Evolutionary conservation across 2,113 vertebrate genomes (phyloP), one percentile per base, ranked within the genome.

Genomic region (Epinephelus fuscoguttatus): DNA sequence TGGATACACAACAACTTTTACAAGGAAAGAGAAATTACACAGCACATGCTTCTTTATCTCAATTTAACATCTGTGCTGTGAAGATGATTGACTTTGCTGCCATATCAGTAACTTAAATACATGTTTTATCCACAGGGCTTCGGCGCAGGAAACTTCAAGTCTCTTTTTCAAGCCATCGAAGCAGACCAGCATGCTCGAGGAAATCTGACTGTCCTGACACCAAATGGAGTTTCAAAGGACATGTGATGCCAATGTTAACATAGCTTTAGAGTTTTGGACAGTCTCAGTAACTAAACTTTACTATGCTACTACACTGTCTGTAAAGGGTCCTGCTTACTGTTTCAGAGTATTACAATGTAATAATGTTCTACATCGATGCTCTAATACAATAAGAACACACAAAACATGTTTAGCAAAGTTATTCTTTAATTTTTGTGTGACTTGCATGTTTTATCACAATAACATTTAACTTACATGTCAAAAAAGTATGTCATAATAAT

Each of bases 71-170:
- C 18, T 68, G 21, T 23, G 15, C 2, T 37, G 19, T 18, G 0
- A 42, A 40, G 0, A 17, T 14, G 23, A 23, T 30, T 30, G 2
- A 6, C 3, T 25, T 62, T 50, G 19, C 23, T 77, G 49, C 25
- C 4, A 19, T 7, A 17, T 18, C 6, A 69, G 1, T 52, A 12
- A 33, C 37, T 50, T 61, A 12, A 49, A 66, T 30, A 25, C 1
- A 40, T 30, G 17, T 30, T 73, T 60, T 82, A 72, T 53, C 77
- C 6, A 0, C 89, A 99, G 98, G 98, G 98, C 25, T 99, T 99
- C 0, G 98, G 98, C 0, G 98, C 97, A 0, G 98, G 98, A n/a
- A 99, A 99, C 93, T 99, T 99, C 95, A 99, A 98, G 87, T 96
- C 97, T 70, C 93, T 99, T 57, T 99, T 99, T 88, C 96, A 98